Base-by-base conservation (phyloP, 2,888 invertebrate species). In the Drosophila putrida region DNA sequence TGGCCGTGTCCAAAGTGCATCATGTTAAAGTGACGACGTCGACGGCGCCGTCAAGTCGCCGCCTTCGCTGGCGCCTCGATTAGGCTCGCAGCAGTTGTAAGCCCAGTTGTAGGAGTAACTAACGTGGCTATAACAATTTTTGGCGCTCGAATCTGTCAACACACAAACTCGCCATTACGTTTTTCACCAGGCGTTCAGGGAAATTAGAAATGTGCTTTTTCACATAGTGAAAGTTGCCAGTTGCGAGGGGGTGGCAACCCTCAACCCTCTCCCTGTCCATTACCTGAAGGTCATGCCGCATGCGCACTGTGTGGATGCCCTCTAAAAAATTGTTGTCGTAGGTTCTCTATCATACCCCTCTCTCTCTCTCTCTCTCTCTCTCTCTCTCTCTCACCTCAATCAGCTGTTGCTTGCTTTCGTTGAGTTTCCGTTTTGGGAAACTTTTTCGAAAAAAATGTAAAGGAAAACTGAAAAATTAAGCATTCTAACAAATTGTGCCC, bases 111-210 rank as follows among this genome's bases (percentile, higher is more conserved):
- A 9, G 20, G 36, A 13, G 35, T n/a, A 6, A 10, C 31, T 36
- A 55, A 46, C 44, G 25, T 20, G 54, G 15, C 27, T 4, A 20
- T 11, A 33, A 41, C 27, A 47, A 47, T 69, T 75, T 89, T 85
- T 85, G 85, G 85, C 85, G 86, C 81, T 72, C 78, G 71, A 71
- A 70, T 61, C 74, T 64, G 79, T 75, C 80, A 82, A 84, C 88
- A 89, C 90, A 88, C 88, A 88, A 90, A 89, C 88, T 90, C 89
- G 90, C 89, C 88, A 90, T 89, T 85, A 85, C 86, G 86, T 69
- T 88, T 82, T 78, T 55, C 4, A 80, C 38, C 82, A 87, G 88
- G 88, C 76, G 72, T 60, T 10, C 88, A 88, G 90, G 36, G 67
- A 70, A n/a, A 11, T 10, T 4, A 28, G 28, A 20, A 47, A 33